Evolutionary conservation across 2,113 vertebrate species (phyloP), one percentile per base, ranked within the genome.

Genomic region (Albula glossodonta): DNA sequence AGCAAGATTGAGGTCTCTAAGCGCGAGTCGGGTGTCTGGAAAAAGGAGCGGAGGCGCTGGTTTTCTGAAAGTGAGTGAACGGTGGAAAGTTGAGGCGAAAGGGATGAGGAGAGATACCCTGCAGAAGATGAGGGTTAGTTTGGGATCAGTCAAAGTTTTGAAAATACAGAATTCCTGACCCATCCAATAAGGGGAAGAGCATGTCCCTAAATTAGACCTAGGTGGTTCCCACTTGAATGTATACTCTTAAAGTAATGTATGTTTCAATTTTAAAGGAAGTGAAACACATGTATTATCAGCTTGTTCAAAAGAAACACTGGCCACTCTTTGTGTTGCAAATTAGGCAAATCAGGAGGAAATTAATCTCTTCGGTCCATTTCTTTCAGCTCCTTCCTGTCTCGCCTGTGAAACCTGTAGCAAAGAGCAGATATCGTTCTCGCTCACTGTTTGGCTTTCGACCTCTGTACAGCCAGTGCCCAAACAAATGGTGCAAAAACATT

Each of bases 1-100:
- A 92, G 70, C 82, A 85, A 80, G 85, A 81, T 53, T 84, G 86
- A 50, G 84, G 87, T 84, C 80, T 88, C 83, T 88, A 3, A 82
- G 70, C 82, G 50, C 10, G 15, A 50, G 53, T 12, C 80, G 53
- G 15, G 0, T 83, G 79, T 60, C 48, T 87, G 41, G 17, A 25
- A 74, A 53, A 63, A 81, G 63, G n/a, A n/a, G n/a, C n/a, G 12
- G 60, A 52, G 63, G 60, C 70, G 51, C 74, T 31, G 49, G 19
- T 51, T 13, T 31, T 8, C 22, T 82, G 52, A n/a, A 12, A 7
- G 60, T 31, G 56, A 11, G 13, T 31, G 25, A 1, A 51, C 2
- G 10, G 56, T 2, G 56, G 10, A 12, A 12, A 2, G 56, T 41
- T n/a, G 53, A 4, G 5, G 31, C 1, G 0, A n/a, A 51, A 52